Percentiles rank a stretch among this genome's conserved stretches.
Conservation (phyloP, 2,797 vertebrate genomes). For the Microtus obscurus region DNA sequence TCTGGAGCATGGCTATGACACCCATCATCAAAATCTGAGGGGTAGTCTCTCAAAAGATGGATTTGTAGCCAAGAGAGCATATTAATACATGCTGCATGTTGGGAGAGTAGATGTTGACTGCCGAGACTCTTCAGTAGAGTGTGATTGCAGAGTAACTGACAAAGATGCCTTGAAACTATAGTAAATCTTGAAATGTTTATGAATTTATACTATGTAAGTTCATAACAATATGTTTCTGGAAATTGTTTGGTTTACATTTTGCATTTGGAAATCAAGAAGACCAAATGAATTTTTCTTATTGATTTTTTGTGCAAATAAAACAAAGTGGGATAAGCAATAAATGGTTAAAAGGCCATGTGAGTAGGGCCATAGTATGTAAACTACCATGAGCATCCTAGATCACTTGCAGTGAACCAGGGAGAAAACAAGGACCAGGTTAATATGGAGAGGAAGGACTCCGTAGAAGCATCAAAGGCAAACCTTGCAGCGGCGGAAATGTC, state of each 20-base stretch:
- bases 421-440: background rate
- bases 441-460: background rate
- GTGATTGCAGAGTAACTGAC: background rate
- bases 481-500: background rate
- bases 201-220: background rate
- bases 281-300: background rate
- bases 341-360: background rate
- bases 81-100: background rate
- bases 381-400: background rate
- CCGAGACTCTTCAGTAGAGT: background rate
- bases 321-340: background rate
- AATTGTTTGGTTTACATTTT: background rate
- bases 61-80: background rate
- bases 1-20: background rate
- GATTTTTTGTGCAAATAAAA: background rate
- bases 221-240: background rate
- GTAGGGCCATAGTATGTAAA: background rate
- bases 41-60: background rate
- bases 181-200: background rate
- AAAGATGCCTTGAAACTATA: background rate
- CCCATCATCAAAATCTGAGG: background rate
- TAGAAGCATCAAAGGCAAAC: background rate
- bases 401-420: background rate
- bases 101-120: background rate
- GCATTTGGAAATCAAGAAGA: constrained; percentile 21